Evolutionary conservation across 2,888 invertebrate genomes (phyloP).

Genomic region (Xylophagus ater): DNA sequence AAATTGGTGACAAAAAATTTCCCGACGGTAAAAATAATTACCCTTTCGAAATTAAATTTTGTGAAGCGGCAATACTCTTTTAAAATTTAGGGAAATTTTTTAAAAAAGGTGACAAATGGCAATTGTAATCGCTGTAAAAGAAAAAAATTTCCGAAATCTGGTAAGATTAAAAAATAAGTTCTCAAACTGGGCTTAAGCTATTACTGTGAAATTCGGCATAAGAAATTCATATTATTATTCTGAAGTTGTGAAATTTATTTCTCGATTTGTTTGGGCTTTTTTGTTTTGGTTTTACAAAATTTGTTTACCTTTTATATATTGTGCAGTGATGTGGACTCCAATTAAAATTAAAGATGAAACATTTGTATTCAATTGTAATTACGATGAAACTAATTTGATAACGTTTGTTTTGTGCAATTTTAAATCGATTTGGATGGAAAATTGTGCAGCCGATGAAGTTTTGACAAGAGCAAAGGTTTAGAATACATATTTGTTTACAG

Average conservation of each 20-base stretch:
- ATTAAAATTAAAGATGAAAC: slow-evolving; percentile 47
- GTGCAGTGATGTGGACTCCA: slow-evolving; percentile 33
- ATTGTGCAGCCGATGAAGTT: slow-evolving; percentile 13
- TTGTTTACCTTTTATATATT: too few relatives aligned
- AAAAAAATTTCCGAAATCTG: neutral
- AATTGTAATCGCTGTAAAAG: too few relatives aligned
- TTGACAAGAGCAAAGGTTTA: slow-evolving; percentile 7
- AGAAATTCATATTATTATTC: slow-evolving; percentile 1
- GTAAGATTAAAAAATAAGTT: neutral
- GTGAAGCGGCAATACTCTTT: too few relatives aligned
- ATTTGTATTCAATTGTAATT: slow-evolving; percentile 18
- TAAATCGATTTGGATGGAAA: slow-evolving; percentile 12
- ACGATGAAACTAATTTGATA: slow-evolving; percentile 6
- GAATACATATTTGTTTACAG: neutral
- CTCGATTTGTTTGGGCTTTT: neutral
- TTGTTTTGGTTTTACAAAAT: too few relatives aligned
- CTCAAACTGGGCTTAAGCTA: neutral
- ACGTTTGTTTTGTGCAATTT: slow-evolving; percentile 22
- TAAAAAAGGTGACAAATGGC: too few relatives aligned
- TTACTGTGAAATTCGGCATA: neutral
- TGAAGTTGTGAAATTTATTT: slow-evolving; percentile 1
- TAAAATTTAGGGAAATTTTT: too few relatives aligned
- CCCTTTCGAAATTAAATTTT: too few relatives aligned
- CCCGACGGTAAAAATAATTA: too few relatives aligned
- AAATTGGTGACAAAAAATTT: too few relatives aligned